Base-by-base conservation (phyloP, 1,140 invertebrate genomes). In the Eriocheir sinensis region DNA sequence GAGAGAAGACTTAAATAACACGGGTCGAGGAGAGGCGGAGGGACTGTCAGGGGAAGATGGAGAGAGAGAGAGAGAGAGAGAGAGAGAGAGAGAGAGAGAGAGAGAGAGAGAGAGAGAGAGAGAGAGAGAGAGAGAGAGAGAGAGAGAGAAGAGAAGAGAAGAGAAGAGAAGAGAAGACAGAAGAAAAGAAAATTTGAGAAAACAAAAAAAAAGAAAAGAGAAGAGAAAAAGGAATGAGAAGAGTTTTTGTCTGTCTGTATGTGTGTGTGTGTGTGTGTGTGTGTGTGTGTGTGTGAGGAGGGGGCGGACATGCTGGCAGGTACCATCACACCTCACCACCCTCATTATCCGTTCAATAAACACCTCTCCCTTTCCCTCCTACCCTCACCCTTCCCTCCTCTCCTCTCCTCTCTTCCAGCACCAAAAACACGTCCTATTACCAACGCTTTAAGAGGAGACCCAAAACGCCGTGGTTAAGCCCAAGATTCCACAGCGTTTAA, bases 291-390 rank as follows among this genome's bases (percentile, higher is more conserved):
- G 48, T 53, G 60, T n/a, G 60, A 72, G 60, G 27, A n/a, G 60
- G 60, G 60, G 60, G 60, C 60, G 60, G 60, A 72, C 60, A 72
- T 21, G 27, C 60, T 72, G 60, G 21, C 60, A 72, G 60, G 60
- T n/a, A 72, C 60, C 60, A 72, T 72, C 60, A 72, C 60, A 72
- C 60, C 60, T 72, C 60, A 72, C 60, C 60, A 72, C 60, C 60
- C 60, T 72, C 60, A 72, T 72, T 72, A 72, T 72, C 60, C 60
- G 60, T n/a, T 72, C 60, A 72, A 72, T 72, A 72, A 72, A 72
- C 60, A 72, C 60, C n/a, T 72, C 60, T 72, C 60, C 60, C n/a
- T n/a, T n/a, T n/a, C n/a, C n/a, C n/a, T n/a, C n/a, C n/a, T n/a
- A n/a, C n/a, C n/a, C n/a, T n/a, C n/a, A n/a, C n/a, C n/a, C n/a